phyloP scores from a whole-genome alignment of 2,797 vertebrate species.

The Erithacus rubecula region DNA sequence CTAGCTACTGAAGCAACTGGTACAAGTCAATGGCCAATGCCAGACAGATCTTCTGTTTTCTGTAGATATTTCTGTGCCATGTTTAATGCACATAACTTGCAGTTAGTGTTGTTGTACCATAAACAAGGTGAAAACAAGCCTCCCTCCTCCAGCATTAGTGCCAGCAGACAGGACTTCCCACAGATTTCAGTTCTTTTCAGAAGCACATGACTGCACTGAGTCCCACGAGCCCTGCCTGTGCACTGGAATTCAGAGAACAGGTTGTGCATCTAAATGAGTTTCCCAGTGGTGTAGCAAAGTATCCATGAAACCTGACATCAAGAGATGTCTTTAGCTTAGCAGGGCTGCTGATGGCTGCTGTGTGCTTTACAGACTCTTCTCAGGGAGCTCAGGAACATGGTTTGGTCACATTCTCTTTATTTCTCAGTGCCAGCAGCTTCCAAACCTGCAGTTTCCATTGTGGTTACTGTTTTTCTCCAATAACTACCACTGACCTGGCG shows the following conservation, averaged over 20 bases:
- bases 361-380: not conserved
- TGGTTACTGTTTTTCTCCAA: not conserved
- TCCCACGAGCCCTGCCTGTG: not conserved
- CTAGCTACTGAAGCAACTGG: not conserved
- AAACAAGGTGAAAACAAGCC: not conserved
- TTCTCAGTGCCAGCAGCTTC: not conserved
- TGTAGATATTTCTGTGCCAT: not conserved
- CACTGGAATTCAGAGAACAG: not conserved
- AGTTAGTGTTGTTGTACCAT: not conserved
- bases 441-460: not conserved
- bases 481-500: accelerated
- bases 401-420: not conserved
- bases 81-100: not conserved
- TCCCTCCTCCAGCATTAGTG: not conserved
- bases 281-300: not conserved
- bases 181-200: not conserved
- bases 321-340: not conserved
- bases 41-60: not conserved
- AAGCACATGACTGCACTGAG: accelerated
- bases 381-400: not conserved
- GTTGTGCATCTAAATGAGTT: not conserved
- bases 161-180: not conserved
- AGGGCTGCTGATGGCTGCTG: not conserved
- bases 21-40: not conserved
- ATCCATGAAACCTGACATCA: not conserved